A percentile compares a stretch with the other conserved stretches of the same genome.
These are phyloP conservation scores for Drosophila pruinosa DNA, from an alignment of 1,140 invertebrate genomes.

Conservation along the genomic window DNA sequence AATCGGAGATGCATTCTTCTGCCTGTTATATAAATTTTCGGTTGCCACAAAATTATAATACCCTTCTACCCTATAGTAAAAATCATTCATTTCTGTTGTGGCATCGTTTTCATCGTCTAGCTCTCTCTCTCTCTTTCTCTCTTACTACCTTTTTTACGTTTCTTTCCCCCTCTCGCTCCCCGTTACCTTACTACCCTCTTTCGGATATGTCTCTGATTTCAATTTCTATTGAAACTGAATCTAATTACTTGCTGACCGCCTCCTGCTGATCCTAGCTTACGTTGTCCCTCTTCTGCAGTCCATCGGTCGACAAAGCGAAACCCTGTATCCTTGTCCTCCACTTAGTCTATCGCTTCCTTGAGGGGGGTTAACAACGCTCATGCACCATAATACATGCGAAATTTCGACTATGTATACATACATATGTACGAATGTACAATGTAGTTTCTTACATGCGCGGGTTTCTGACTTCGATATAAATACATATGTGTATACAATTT, in stretches of 20 bases:
- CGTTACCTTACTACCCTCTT: conserved; percentile 49
- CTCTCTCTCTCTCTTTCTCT: neutral
- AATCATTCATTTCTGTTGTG: conserved; percentile 33
- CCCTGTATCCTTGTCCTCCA: no score
- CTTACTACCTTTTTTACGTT: no score
- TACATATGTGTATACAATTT: neutral
- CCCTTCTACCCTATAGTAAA: neutral
- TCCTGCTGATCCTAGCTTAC: conserved; percentile 60
- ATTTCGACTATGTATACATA: conserved; percentile 60
- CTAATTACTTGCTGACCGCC: conserved; percentile 71
- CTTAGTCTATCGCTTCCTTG: conserved; percentile 1
- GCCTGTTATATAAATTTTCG: no score
- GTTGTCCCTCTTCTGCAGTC: conserved; percentile 23
- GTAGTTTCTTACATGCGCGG: conserved; percentile 35
- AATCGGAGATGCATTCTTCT: no score
- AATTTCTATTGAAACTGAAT: conserved; percentile 81
- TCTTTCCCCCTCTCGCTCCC: neutral
- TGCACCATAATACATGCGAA: conserved; percentile 46
- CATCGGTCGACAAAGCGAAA: conserved; percentile 14
- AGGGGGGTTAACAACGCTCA: conserved; percentile 33
- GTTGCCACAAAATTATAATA: no score
- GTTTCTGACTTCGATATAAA: neutral
- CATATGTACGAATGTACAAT: no score
- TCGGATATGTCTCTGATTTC: conserved; percentile 75
- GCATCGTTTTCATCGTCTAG: conserved; percentile 13